A percentile compares a stretch with the other conserved stretches of the same genome.
Conservation (phyloP, 2,797 vertebrate species). For the Tympanoctomys barrerae region DNA sequence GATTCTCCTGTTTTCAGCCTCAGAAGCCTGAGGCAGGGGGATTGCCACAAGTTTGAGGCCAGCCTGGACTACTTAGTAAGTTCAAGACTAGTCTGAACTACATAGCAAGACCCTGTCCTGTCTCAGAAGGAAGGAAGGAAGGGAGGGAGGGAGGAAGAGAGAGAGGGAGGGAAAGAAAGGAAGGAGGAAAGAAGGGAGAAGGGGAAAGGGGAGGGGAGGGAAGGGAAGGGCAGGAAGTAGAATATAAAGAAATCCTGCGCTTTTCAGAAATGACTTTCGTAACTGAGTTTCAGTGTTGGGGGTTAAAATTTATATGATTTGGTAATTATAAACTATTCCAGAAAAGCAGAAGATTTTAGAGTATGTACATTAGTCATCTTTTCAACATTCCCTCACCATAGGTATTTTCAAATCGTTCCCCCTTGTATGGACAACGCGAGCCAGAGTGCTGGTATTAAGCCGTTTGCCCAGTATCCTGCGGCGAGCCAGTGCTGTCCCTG, state of each 20-base stretch:
- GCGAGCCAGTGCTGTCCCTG: constrained; percentile 60
- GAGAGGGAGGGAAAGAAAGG: no score
- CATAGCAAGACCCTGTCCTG: neutral
- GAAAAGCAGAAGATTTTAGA: constrained; percentile 44
- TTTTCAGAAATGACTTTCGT: constrained; percentile 51
- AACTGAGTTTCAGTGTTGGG: neutral
- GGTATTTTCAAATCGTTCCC: constrained; percentile 42
- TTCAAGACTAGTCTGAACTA: neutral
- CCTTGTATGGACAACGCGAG: constrained; percentile 28
- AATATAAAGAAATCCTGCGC: constrained; percentile 30
- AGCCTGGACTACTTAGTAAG: neutral
- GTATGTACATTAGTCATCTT: constrained; percentile 6
- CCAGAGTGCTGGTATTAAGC: constrained; percentile 49
- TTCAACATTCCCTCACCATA: constrained; percentile 48
- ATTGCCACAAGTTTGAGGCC: neutral
- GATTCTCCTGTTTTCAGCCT: neutral
- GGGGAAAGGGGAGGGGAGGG: no score
- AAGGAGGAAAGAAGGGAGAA: no score
- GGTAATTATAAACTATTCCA: constrained; percentile 43
- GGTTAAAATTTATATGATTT: constrained; percentile 44
- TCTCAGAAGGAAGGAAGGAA: neutral
- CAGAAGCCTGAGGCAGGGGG: neutral
- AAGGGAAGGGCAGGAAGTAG: neutral
- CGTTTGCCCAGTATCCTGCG: constrained; percentile 26
- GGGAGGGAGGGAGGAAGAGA: no score